These are phyloP conservation scores for Thaumatotibia leucotreta DNA, from an alignment of 1,140 invertebrate species.

Conservation along the genomic window DNA sequence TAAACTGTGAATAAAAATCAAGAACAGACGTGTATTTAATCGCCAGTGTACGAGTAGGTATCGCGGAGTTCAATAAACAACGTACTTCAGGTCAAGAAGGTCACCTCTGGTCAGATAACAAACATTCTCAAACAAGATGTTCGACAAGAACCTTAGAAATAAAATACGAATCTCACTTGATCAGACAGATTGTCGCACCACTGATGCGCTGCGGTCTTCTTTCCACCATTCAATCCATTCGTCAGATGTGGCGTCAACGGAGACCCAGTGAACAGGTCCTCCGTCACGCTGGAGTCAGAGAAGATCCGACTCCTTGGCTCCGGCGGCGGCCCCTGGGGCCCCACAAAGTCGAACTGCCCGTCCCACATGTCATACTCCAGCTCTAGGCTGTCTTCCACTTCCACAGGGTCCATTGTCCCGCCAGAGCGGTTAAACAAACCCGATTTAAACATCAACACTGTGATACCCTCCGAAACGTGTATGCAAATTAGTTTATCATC, in stretches of 20 bases:
- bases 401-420: constrained; percentile 58
- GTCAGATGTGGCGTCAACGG: constrained; percentile 68
- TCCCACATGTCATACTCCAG: constrained; percentile 91
- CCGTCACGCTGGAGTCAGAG: constrained; percentile 59
- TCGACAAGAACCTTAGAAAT: neutral
- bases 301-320: constrained; percentile 42
- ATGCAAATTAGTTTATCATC: constrained; percentile 25
- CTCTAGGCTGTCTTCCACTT: constrained; percentile 77
- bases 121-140: neutral
- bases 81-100: neutral
- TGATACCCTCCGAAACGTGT: constrained; percentile 23
- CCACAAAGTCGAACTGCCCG: constrained; percentile 90
- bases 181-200: constrained; percentile 77
- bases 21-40: neutral
- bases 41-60: neutral
- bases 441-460: constrained; percentile 67
- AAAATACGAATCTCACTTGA: constrained; percentile 63
- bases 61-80: neutral
- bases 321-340: constrained; percentile 67
- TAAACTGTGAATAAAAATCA: neutral
- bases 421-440: constrained; percentile 59
- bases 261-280: constrained; percentile 66
- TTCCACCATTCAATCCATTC: constrained; percentile 73
- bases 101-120: too few species aligned
- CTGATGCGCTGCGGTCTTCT: constrained; percentile 74